phyloP scores from a whole-genome alignment of 2,888 invertebrate genomes.

The Melolontha melolontha region DNA sequence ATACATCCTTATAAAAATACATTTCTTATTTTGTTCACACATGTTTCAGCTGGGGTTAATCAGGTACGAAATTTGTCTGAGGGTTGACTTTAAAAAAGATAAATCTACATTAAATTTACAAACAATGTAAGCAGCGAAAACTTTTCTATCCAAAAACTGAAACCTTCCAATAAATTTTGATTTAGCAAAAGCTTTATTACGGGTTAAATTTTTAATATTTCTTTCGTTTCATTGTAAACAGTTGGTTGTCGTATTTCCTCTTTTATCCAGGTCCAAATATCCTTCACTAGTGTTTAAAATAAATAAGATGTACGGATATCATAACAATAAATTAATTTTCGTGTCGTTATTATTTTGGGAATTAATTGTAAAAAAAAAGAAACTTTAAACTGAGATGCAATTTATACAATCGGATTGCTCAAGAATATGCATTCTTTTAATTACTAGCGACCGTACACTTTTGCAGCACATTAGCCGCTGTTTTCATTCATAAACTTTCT shows the following conservation, averaged over 20 bases:
- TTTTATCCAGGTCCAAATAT: not conserved
- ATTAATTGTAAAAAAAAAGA: not conserved
- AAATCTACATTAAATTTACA: constrained; percentile 4
- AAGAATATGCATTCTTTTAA: not conserved
- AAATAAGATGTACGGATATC: constrained; percentile 3
- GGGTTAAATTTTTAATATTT: constrained; percentile 21
- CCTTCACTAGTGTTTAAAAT: constrained; percentile 15
- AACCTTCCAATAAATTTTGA: constrained; percentile 16
- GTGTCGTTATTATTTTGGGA: not conserved
- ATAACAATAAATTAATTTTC: constrained; percentile 15
- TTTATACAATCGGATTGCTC: constrained; percentile 1
- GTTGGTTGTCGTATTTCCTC: not conserved
- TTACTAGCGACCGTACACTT: constrained; percentile 14
- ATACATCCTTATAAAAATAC: constrained; percentile 37
- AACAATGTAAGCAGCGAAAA: not conserved
- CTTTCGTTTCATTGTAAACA: constrained; percentile 38
- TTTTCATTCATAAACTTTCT: constrained; percentile 34
- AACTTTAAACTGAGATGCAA: not conserved
- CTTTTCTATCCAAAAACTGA: constrained; percentile 4
- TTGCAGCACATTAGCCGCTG: not conserved
- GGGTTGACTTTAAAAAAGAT: not conserved
- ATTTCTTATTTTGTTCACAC: constrained; percentile 15
- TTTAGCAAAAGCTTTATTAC: not conserved
- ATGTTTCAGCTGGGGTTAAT: constrained; percentile 33
- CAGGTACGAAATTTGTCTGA: constrained; percentile 35